phyloP scores from a whole-genome alignment of 2,797 vertebrate genomes.

The Australoheros facetus region DNA sequence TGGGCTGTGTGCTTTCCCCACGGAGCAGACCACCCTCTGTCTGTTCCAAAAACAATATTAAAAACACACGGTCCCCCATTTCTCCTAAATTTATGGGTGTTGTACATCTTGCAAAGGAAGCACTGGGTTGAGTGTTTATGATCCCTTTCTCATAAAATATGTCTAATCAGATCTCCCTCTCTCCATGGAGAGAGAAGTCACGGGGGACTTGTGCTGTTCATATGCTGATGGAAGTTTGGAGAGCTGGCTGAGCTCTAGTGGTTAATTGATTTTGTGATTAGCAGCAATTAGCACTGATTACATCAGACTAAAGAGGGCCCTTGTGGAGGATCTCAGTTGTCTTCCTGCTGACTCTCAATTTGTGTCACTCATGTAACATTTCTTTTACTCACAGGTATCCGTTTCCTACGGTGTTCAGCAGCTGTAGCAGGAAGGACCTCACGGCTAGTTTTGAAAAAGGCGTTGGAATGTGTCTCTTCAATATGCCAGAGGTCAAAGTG shows the following conservation, averaged over 20 bases:
- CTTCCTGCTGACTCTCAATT: neutral
- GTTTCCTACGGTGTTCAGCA: slow-evolving; percentile 95
- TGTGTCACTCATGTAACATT: slow-evolving; percentile 20
- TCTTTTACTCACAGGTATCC: slow-evolving; percentile 83
- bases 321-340: neutral
- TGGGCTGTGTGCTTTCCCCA: slow-evolving; percentile 50
- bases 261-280: slow-evolving; percentile 75
- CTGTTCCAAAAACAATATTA: slow-evolving; percentile 70
- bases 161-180: slow-evolving; percentile 58
- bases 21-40: slow-evolving; percentile 58
- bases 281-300: slow-evolving; percentile 72
- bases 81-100: slow-evolving; percentile 59
- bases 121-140: slow-evolving; percentile 49
- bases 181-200: slow-evolving; percentile 36
- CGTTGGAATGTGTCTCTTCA: slow-evolving; percentile 96
- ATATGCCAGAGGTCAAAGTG: slow-evolving; percentile 93
- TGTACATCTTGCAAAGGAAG: slow-evolving; percentile 55
- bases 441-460: slow-evolving; percentile 94
- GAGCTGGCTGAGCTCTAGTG: slow-evolving; percentile 41
- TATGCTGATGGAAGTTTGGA: slow-evolving; percentile 44
- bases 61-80: slow-evolving; percentile 56
- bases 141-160: slow-evolving; percentile 62
- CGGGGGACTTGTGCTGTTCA: neutral
- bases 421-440: slow-evolving; percentile 94
- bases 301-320: slow-evolving; percentile 51